Base-by-base conservation (phyloP, 2,797 vertebrate genomes). In the Urosaurus nigricauda region DNA sequence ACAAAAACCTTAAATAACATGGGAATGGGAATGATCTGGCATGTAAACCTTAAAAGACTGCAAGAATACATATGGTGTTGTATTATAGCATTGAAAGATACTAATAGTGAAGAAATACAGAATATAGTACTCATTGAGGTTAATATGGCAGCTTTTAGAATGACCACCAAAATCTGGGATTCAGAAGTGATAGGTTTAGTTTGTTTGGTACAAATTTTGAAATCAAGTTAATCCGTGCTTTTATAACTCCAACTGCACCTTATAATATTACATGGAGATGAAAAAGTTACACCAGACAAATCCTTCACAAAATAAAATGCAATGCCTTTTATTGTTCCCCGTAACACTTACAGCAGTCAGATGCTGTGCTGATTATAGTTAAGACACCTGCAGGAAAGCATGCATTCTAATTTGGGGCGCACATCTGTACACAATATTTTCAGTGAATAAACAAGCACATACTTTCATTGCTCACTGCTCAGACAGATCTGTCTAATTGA, bases 341-440 rank as follows among this genome's bases (percentile, higher is more conserved):
- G 32, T 32, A 9, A n/a, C 24, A 37, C 43, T 65, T 86, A 47
- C 40, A 65, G 35, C 29, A 43, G 19, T 35, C 40, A 65, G 19
- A 78, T 68, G 74, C 56, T 58, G 79, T 79, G 43, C n/a, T 68
- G n/a, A 70, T 79, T 79, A 37, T 24, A 26, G n/a, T 56, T 37
- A 79, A 79, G 12, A 79, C 43, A 26, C 32, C 75, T 68, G 75
- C 60, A 86, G 43, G 68, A 86, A 79, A 53, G 14, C 77, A 86
- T 37, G 32, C 63, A 37, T 68, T 56, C 63, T 37, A 79, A 79
- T 70, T 47, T 53, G 13, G 56, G 63, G 19, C 56, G 32, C 63
- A 56, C 63, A 79, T 53, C 43, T 35, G 85, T 53, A 29, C 21
- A 24, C 43, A 78, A 26, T 43, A 79, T 70, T 86, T 70, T 32